phyloP scores from a whole-genome alignment of 2,113 vertebrate genomes.

The Oenanthe oenanthe region DNA sequence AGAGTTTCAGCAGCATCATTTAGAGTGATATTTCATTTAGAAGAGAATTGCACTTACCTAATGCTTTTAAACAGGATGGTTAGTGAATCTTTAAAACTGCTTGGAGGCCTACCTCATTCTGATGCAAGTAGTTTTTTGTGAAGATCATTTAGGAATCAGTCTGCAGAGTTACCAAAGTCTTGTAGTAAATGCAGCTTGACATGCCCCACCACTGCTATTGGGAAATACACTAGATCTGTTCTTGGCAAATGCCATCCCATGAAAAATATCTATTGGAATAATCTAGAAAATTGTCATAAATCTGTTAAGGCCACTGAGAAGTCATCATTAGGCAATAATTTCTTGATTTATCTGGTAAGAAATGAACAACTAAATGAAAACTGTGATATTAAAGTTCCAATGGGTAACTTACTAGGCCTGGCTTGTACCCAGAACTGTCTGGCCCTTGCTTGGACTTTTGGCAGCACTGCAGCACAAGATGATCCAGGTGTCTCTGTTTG shows the following conservation, averaged over 20 bases:
- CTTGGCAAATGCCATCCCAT: background rate
- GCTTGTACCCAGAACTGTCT: background rate
- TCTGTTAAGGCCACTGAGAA: background rate
- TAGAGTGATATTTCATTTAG: background rate
- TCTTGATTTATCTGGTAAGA: background rate
- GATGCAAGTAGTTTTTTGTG: background rate
- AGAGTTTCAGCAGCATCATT: background rate
- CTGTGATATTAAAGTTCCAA: background rate
- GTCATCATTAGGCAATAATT: background rate
- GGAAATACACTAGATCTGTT: background rate
- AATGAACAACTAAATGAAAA: background rate
- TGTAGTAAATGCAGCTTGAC: background rate
- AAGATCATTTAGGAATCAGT: background rate
- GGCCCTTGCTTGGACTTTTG: background rate
- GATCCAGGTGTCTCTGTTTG: background rate
- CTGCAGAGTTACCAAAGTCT: background rate
- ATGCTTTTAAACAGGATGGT: background rate
- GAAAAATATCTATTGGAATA: background rate
- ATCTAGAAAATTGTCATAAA: background rate
- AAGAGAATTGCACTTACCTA: background rate
- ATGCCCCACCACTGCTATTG: background rate
- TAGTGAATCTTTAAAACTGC: background rate
- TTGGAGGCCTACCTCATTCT: background rate
- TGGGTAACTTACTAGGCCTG: background rate
- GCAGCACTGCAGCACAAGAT: background rate